Percentiles rank a stretch among this genome's conserved stretches.
These are phyloP conservation scores for Muntiacus muntjak DNA, from an alignment of 2,113 vertebrate genomes.

Conservation along the genomic window DNA sequence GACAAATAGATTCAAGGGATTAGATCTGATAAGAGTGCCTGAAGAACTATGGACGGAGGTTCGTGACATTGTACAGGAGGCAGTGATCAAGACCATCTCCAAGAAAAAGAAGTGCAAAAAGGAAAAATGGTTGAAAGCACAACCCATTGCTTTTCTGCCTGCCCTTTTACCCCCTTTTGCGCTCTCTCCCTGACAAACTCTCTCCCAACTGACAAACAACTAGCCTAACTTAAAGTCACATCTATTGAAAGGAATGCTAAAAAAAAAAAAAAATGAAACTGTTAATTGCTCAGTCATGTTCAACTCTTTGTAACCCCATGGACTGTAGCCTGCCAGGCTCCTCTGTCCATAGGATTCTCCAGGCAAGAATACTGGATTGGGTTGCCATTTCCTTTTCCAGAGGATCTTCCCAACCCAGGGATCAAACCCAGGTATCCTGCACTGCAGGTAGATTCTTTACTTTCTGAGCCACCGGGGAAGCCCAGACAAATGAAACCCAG, in stretches of 20 bases:
- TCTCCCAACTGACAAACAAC: not conserved
- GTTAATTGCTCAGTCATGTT: not conserved
- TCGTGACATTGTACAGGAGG: not conserved
- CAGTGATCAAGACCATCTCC: not conserved
- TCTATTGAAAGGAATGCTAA: not conserved
- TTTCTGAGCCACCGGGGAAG: not conserved
- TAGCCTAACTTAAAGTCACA: constrained; percentile 34
- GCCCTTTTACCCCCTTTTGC: not conserved
- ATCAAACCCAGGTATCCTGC: not conserved
- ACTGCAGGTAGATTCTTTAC: not conserved
- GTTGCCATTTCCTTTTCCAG: not conserved
- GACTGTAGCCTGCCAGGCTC: not conserved
- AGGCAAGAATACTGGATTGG: not conserved
- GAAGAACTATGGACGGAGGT: not conserved
- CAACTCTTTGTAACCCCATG: not conserved
- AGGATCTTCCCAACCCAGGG: not conserved
- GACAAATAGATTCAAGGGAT: not conserved
- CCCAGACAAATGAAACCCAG: not conserved
- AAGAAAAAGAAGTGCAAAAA: not conserved
- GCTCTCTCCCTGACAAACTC: not conserved
- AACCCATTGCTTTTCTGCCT: not conserved
- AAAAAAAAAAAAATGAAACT: not conserved
- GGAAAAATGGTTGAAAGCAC: not conserved
- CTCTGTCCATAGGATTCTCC: not conserved
- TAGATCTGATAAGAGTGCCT: not conserved